A percentile compares a stretch with the other conserved stretches of the same genome.
Evolutionary conservation across 2,888 invertebrate species (phyloP).

Genomic region (Eupithecia tripunctaria): DNA sequence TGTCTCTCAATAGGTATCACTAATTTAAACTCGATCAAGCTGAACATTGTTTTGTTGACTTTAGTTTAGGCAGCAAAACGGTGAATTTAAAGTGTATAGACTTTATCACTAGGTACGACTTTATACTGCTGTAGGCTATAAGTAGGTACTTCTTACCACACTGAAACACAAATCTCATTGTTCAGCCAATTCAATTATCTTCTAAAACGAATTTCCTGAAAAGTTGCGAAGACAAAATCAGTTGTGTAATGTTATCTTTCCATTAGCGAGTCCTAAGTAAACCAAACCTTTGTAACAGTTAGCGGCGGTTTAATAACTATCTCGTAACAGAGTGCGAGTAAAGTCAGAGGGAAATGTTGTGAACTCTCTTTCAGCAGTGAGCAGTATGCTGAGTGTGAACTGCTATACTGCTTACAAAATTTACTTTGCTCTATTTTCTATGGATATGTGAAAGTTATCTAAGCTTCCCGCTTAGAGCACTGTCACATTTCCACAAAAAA

Average conservation of each 20-base stretch:
- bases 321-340: constrained; percentile 29
- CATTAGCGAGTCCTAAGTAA: constrained; percentile 70
- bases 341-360: constrained; percentile 8
- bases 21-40: too few species aligned
- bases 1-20: too few species aligned
- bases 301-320: constrained; percentile 51
- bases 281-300: constrained; percentile 50
- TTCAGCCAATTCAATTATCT: not conserved
- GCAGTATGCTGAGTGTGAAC: not conserved
- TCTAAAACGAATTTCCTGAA: constrained; percentile 18
- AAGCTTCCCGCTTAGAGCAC: too few species aligned
- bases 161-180: not conserved
- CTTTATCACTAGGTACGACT: too few species aligned
- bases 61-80: too few species aligned
- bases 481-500: too few species aligned
- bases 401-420: too few species aligned
- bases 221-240: constrained; percentile 49
- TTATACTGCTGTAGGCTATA: too few species aligned
- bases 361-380: not conserved
- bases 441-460: too few species aligned
- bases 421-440: too few species aligned
- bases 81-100: too few species aligned
- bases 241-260: constrained; percentile 63
- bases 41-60: too few species aligned
- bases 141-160: not conserved